Percentiles rank a stretch among this genome's conserved stretches.
Conservation (phyloP, 2,888 invertebrate species). For the Capitulum mitella region DNA sequence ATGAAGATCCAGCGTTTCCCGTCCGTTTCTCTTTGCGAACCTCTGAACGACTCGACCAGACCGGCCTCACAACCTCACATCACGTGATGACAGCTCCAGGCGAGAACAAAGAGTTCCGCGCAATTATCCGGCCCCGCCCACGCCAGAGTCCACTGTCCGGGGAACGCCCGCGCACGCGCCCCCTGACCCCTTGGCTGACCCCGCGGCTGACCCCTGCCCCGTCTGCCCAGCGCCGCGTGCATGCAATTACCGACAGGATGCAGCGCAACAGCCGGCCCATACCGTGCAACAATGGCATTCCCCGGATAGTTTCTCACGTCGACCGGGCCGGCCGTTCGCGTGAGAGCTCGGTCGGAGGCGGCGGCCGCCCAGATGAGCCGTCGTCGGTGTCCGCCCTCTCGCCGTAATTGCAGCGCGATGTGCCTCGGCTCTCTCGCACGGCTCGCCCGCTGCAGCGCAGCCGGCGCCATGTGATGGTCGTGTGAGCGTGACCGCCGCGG, state of each 20-base stretch:
- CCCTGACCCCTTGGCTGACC: not conserved
- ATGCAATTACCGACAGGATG: too few species aligned
- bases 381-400: not conserved
- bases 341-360: not conserved
- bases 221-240: too few species aligned
- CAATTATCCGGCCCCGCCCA: too few species aligned
- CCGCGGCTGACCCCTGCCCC: not conserved
- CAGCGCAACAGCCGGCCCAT: too few species aligned
- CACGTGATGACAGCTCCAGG: not conserved
- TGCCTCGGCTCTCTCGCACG: too few species aligned
- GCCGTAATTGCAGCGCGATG: not conserved
- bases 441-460: too few species aligned
- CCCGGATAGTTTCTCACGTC: constrained; percentile 10
- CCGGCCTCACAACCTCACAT: not conserved
- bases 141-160: not conserved
- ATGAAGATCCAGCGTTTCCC: too few species aligned
- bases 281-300: constrained; percentile 6
- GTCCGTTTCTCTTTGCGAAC: too few species aligned
- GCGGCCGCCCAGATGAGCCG: not conserved
- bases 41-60: too few species aligned
- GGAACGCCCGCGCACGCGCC: not conserved
- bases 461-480: too few species aligned
- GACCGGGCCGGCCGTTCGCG: not conserved
- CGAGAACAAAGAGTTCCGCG: too few species aligned
- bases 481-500: too few species aligned